Conservation (phyloP, 2,888 invertebrate species). For the Drosophila limbata region DNA sequence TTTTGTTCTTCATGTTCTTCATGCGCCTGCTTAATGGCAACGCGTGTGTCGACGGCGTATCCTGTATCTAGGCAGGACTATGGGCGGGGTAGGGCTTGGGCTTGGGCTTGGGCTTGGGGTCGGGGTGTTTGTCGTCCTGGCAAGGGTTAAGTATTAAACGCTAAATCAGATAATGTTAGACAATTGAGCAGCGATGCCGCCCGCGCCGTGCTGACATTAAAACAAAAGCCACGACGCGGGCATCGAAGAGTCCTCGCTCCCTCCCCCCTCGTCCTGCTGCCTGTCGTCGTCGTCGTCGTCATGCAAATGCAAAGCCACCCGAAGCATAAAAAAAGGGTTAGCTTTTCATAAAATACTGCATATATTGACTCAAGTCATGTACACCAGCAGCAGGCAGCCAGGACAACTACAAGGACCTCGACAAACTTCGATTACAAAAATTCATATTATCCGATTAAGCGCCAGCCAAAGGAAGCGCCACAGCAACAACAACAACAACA, state of each 20-base stretch:
- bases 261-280: conserved; percentile 1
- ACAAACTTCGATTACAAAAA: conserved; percentile 77
- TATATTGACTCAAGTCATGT: conserved; percentile 81
- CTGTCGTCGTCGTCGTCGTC: conserved; percentile 41
- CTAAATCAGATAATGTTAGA: conserved; percentile 81
- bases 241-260: conserved; percentile 39
- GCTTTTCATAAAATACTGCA: conserved; percentile 75
- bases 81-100: neutral
- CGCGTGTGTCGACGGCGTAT: conserved; percentile 58
- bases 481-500: conserved; percentile 6
- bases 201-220: conserved; percentile 71
- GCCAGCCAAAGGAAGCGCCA: conserved; percentile 26
- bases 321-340: conserved; percentile 64
- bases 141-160: conserved; percentile 81
- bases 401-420: conserved; percentile 60
- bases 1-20: conserved; percentile 32
- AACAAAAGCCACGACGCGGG: conserved; percentile 68
- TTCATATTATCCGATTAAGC: conserved; percentile 80
- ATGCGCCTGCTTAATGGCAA: conserved; percentile 55
- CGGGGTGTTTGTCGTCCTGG: conserved; percentile 23
- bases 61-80: conserved; percentile 49
- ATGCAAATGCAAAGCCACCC: conserved; percentile 66
- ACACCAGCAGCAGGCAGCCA: conserved; percentile 49
- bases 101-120: neutral
- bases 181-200: conserved; percentile 75